Percentiles rank a stretch among this genome's conserved stretches.
phyloP scores from a whole-genome alignment of 2,113 vertebrate species.

The Euleptes europaea region DNA sequence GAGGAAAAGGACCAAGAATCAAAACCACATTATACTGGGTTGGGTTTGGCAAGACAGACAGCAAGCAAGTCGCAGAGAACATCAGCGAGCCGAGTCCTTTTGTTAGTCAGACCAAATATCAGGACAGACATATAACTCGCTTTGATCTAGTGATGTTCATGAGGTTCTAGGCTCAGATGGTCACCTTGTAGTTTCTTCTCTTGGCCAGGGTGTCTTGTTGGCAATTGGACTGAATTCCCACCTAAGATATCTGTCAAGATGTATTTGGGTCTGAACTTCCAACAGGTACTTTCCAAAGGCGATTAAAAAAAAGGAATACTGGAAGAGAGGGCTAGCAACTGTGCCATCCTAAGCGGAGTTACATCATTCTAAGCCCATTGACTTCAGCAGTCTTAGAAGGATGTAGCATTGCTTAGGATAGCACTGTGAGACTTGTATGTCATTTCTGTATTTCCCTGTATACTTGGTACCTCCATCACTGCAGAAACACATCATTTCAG shows the following conservation, averaged over 20 bases:
- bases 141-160: not conserved
- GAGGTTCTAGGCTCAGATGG: not conserved
- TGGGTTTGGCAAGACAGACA: not conserved
- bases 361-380: no score
- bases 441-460: no score
- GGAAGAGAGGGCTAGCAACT: not conserved
- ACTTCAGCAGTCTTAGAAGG: no score
- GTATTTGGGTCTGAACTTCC: not conserved
- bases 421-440: not conserved
- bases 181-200: not conserved
- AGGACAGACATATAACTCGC: not conserved
- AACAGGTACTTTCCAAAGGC: rapidly evolving
- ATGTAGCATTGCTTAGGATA: no score
- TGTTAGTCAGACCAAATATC: not conserved
- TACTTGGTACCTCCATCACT: not conserved
- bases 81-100: not conserved
- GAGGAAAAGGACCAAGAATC: not conserved
- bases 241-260: not conserved
- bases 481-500: not conserved
- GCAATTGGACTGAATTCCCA: not conserved
- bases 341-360: no score
- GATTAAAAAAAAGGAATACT: not conserved
- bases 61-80: not conserved
- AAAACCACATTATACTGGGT: not conserved
- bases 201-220: not conserved